phyloP scores from a whole-genome alignment of 2,888 invertebrate genomes.

The Micoletzkya japonica region DNA sequence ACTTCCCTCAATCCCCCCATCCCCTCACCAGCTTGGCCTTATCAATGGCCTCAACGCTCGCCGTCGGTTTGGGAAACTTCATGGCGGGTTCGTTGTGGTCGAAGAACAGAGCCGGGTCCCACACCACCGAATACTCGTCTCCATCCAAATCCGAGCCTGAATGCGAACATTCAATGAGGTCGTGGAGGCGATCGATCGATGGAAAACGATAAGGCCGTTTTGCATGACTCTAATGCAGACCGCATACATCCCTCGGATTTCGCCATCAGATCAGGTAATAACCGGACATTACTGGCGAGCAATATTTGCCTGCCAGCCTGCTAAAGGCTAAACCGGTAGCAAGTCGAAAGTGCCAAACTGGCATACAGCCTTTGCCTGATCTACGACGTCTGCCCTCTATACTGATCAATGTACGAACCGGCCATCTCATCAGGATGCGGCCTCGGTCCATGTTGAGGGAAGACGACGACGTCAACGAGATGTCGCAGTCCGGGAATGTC shows the following conservation, averaged over 20 bases:
- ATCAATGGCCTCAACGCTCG: not conserved
- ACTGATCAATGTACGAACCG: conserved; percentile 40
- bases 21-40: conserved; percentile 23
- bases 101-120: conserved; percentile 53
- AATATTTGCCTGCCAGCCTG: too few species aligned
- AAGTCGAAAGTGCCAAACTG: too few species aligned
- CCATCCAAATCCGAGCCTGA: conserved; percentile 62
- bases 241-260: too few species aligned
- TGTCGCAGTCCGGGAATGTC: conserved; percentile 58
- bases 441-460: conserved; percentile 65
- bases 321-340: too few species aligned
- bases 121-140: conserved; percentile 63
- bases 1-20: too few species aligned
- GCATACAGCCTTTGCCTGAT: not conserved
- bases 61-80: conserved; percentile 26
- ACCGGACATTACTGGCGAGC: too few species aligned
- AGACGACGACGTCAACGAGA: conserved; percentile 66
- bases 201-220: too few species aligned
- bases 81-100: conserved; percentile 32
- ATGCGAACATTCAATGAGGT: too few species aligned
- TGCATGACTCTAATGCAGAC: too few species aligned
- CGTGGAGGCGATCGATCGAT: too few species aligned
- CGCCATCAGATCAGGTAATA: too few species aligned
- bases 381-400: too few species aligned
- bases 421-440: conserved; percentile 67